phyloP scores from a whole-genome alignment of 2,113 vertebrate species.

The Azemiops feae region DNA sequence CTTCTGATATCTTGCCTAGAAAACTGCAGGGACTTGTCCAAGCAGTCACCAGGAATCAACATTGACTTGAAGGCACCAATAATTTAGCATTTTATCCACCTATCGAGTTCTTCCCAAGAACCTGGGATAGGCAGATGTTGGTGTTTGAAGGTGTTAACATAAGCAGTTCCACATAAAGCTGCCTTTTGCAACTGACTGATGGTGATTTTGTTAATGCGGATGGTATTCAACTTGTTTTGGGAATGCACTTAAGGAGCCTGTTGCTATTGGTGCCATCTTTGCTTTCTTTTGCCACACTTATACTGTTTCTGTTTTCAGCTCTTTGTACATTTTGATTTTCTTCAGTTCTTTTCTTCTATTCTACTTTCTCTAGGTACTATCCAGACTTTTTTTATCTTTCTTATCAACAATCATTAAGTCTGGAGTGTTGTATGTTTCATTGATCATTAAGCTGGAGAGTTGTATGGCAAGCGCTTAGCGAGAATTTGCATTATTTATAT shows the following conservation, averaged over 20 bases:
- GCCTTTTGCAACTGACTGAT: background rate
- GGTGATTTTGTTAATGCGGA: background rate
- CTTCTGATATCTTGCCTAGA: background rate
- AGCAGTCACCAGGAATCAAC: background rate
- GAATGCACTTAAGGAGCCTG: background rate
- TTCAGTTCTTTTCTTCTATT: no score
- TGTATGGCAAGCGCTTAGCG: no score
- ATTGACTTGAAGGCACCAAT: background rate
- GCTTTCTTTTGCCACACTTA: background rate
- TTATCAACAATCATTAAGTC: no score
- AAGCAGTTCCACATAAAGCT: background rate
- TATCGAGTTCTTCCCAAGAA: background rate
- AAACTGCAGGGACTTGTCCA: background rate
- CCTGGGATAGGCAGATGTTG: background rate
- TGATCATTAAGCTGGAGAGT: no score
- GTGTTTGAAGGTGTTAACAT: background rate
- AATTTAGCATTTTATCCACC: background rate
- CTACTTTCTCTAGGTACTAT: no score
- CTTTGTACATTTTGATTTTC: background rate
- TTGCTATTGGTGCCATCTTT: background rate
- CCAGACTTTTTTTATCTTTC: no score
- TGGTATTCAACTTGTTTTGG: background rate
- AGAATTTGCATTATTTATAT: background rate
- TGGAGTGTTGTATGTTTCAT: no score
- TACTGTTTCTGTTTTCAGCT: background rate